Evolutionary conservation across 2,113 vertebrate genomes (phyloP).

Genomic region (Dunckerocampus dactyliophorus): DNA sequence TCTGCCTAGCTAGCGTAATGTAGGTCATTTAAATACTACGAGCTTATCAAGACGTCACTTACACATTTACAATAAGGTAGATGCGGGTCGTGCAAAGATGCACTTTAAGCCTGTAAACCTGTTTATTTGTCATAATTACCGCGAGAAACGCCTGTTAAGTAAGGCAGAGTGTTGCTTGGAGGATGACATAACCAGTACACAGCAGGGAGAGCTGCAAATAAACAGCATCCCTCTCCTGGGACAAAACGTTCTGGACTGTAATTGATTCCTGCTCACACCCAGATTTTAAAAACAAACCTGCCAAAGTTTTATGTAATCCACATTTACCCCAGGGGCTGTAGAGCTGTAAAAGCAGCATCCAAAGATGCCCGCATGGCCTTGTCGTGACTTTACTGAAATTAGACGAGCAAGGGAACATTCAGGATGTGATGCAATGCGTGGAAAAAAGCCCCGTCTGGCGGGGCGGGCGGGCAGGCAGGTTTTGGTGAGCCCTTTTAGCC

Average conservation of each 20-base stretch:
- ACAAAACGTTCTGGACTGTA: slow-evolving; percentile 37
- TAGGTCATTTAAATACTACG: not conserved
- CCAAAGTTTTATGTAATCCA: too few relatives aligned
- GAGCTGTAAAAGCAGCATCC: not conserved
- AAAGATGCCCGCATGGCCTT: slow-evolving; percentile 1
- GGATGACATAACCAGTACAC: slow-evolving; percentile 66
- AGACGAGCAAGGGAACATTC: slow-evolving; percentile 31
- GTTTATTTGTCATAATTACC: too few relatives aligned
- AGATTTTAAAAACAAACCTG: not conserved
- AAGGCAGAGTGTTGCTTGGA: slow-evolving; percentile 37
- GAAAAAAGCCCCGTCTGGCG: slow-evolving; percentile 53
- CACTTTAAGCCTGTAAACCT: too few relatives aligned
- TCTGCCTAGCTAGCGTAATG: slow-evolving; percentile 4
- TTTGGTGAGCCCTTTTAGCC: slow-evolving; percentile 35
- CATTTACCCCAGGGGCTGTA: too few relatives aligned
- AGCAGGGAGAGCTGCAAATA: slow-evolving; percentile 53
- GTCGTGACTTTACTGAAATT: slow-evolving; percentile 33
- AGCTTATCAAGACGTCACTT: not conserved
- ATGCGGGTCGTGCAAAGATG: too few relatives aligned
- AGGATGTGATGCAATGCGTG: slow-evolving; percentile 58
- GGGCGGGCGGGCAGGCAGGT: too few relatives aligned
- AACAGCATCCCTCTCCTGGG: slow-evolving; percentile 58
- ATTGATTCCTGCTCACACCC: slow-evolving; percentile 56
- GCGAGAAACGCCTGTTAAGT: slow-evolving; percentile 33
- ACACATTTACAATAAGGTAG: slow-evolving; percentile 4